phyloP scores from a whole-genome alignment of 2,888 invertebrate species.

The Leptopilina myrica region DNA sequence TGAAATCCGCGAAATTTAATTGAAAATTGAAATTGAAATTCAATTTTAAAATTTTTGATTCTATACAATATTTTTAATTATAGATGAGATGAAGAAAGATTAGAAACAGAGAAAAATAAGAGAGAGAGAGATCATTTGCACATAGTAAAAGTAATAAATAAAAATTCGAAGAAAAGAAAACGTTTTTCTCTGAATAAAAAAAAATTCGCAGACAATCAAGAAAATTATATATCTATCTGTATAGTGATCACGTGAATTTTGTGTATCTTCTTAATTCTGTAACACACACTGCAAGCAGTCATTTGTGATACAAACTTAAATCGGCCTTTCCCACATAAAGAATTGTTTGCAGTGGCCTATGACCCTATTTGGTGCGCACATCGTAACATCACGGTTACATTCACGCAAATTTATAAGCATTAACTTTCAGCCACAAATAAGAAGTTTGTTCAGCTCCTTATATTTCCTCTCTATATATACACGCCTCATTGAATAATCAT shows the following conservation, averaged over 20 bases:
- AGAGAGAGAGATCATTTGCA: too few relatives aligned
- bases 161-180: background rate
- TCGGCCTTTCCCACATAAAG: slow-evolving; percentile 73
- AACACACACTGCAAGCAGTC: slow-evolving; percentile 55
- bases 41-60: too few relatives aligned
- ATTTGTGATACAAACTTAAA: slow-evolving; percentile 63
- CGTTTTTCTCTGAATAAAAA: background rate
- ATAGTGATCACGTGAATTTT: background rate
- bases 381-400: slow-evolving; percentile 72
- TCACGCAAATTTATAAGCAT: slow-evolving; percentile 65
- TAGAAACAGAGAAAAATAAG: too few relatives aligned
- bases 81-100: too few relatives aligned
- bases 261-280: slow-evolving; percentile 47
- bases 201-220: background rate
- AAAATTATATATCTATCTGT: background rate
- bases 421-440: slow-evolving; percentile 53
- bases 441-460: slow-evolving; percentile 44
- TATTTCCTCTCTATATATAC: slow-evolving; percentile 48
- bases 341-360: slow-evolving; percentile 75
- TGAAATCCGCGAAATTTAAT: too few relatives aligned
- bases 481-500: slow-evolving; percentile 57
- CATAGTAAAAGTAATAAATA: background rate
- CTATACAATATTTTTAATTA: too few relatives aligned
- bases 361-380: slow-evolving; percentile 68
- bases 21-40: too few relatives aligned